These are phyloP conservation scores for Morpho helenor DNA, from an alignment of 2,888 invertebrate genomes.

Conservation along the genomic window DNA sequence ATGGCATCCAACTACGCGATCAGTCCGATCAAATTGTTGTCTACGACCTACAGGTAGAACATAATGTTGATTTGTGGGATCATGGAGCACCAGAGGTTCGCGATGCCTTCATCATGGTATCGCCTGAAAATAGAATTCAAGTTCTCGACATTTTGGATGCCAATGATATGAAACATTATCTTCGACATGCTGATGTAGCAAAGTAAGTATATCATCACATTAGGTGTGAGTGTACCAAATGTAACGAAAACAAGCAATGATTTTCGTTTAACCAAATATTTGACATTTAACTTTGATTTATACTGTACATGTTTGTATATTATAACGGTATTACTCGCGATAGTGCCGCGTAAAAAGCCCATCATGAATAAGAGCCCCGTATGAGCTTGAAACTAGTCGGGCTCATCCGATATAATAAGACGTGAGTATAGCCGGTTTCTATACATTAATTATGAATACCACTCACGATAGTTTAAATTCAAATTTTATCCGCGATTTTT, in stretches of 20 bases:
- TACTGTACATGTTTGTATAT: neutral
- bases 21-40: slow-evolving; percentile 25
- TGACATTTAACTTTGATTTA: neutral
- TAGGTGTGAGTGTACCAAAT: too few species aligned
- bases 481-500: too few species aligned
- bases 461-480: too few species aligned
- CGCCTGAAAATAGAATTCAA: slow-evolving; percentile 28
- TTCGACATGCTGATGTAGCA: slow-evolving; percentile 41
- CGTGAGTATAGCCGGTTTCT: too few species aligned
- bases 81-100: slow-evolving; percentile 34
- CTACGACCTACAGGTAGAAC: slow-evolving; percentile 29
- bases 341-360: too few species aligned
- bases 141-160: slow-evolving; percentile 37
- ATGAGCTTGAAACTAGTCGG: too few species aligned
- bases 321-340: too few species aligned
- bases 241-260: too few species aligned
- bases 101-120: slow-evolving; percentile 45
- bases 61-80: slow-evolving; percentile 45
- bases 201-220: slow-evolving; percentile 33
- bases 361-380: too few species aligned
- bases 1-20: slow-evolving; percentile 34
- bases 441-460: too few species aligned
- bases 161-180: slow-evolving; percentile 34
- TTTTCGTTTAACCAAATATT: too few species aligned
- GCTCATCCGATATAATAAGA: too few species aligned